Evolutionary conservation across 2,113 vertebrate genomes (phyloP), one percentile per base, ranked within the genome.

Genomic region (Macheiramphus alcinus): DNA sequence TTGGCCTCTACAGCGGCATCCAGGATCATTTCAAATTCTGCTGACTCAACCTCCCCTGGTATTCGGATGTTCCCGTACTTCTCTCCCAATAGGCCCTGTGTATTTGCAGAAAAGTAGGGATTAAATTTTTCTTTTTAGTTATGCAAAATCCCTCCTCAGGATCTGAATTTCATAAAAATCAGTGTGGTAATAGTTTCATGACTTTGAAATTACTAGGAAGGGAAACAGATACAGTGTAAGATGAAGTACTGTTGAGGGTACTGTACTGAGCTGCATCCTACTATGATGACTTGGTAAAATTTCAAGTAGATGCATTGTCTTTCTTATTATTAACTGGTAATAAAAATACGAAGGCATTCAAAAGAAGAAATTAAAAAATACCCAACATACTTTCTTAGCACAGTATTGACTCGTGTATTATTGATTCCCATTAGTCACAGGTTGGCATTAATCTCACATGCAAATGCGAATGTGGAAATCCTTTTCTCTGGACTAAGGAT

Each of bases 21-120:
- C 97, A 99, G 97, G 97, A 99, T 99, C 99, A 99, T 99, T 98
- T 99, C 99, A 87, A 99, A 99, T 98, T 99, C 99, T 0, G 99
- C 98, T 21, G 99, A 99, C 80, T 99, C 99, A 43, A 99, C 99
- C 97, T 99, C 99, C 32, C 99, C 99, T 0, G 99, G 99, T 93
- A 99, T 98, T 59, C 99, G 99, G 93, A 99, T 99, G 97, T 98
- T 99, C 78, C 99, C 99, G 4, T 99, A 99, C 97, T 99, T 99
- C 96, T 99, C 99, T 92, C 99, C 99, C 93, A 99, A 97, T 3
- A 99, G 98, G 76, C 99, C 99, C 99, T 99, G 98, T 95, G 96
- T 94, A 91, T 96, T 80, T 97, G 62, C 45, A 94, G 83, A 80
- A 88, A 95, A 94, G 68, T 52, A 94, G 73, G 72, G 71, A 94